These are phyloP conservation scores for Caenorhabditis sp. DNA, from an alignment of 2,888 invertebrate genomes.

Conservation along the genomic window DNA sequence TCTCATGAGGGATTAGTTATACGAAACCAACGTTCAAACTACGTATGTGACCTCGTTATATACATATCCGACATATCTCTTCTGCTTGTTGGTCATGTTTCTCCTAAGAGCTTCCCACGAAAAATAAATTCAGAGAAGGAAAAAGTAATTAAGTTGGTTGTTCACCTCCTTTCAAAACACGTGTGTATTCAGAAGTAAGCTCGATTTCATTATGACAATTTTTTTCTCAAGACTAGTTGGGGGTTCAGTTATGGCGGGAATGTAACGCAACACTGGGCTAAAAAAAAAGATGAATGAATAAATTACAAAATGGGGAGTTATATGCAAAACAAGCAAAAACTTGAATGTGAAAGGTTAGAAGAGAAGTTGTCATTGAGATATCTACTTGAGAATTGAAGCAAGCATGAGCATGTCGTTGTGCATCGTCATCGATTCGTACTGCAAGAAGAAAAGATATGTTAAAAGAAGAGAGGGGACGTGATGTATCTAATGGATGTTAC, in stretches of 20 bases:
- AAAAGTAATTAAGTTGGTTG: background rate
- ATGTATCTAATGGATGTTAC: constrained; percentile 86
- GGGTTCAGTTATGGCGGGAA: background rate
- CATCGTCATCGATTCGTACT: constrained; percentile 41
- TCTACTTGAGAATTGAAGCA: constrained; percentile 43
- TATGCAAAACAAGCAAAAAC: too few species aligned
- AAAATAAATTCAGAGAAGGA: background rate
- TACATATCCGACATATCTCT: background rate
- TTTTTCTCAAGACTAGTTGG: background rate
- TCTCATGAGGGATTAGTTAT: background rate
- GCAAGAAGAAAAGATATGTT: background rate
- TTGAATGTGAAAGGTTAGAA: background rate
- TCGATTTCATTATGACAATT: constrained; percentile 4
- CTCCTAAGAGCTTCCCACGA: background rate
- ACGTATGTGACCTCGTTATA: background rate
- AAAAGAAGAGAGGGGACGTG: constrained; percentile 85
- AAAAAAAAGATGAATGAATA: background rate
- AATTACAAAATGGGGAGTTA: background rate
- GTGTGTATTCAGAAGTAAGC: background rate
- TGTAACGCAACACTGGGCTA: background rate
- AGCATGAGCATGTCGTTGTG: constrained; percentile 53
- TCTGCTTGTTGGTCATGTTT: background rate
- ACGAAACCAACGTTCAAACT: constrained; percentile 16
- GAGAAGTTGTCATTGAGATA: too few species aligned
- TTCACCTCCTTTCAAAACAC: background rate